A percentile compares a stretch with the other conserved stretches of the same genome.
Evolutionary conservation across 2,797 vertebrate genomes (phyloP).

Genomic region (Ceyx erithaca): DNA sequence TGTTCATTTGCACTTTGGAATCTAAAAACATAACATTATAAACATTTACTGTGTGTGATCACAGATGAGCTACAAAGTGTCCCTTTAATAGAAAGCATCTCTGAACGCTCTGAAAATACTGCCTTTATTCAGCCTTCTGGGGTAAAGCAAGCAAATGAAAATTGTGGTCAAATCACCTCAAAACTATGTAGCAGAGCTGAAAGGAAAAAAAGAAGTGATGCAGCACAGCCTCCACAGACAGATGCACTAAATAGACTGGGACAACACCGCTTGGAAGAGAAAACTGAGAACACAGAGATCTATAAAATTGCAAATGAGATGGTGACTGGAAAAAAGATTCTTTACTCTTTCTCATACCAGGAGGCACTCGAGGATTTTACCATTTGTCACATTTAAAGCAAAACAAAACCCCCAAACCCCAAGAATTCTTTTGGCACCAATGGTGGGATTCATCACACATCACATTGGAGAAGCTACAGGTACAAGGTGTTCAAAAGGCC

Average conservation of each 20-base stretch:
- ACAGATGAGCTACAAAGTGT: not conserved
- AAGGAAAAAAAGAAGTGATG: not conserved
- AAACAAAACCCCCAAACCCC: not conserved
- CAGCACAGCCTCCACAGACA: not conserved
- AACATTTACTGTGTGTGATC: not conserved
- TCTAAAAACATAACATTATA: not conserved
- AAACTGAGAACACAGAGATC: not conserved
- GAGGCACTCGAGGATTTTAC: not conserved
- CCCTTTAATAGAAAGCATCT: not conserved
- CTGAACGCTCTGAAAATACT: not conserved
- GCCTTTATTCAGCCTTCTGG: not conserved
- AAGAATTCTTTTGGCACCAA: not conserved
- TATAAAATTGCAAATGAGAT: not conserved
- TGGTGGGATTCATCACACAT: fast-evolving
- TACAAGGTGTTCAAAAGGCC: not conserved
- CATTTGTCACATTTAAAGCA: not conserved
- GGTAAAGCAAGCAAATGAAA: not conserved
- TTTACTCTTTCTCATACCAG: not conserved
- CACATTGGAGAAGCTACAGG: not conserved
- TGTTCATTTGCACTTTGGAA: not conserved
- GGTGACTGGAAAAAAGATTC: not conserved
- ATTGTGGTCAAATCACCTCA: not conserved
- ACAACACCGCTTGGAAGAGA: not conserved
- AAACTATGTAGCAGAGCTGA: not conserved
- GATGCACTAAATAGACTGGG: not conserved